Evolutionary conservation across 2,888 invertebrate species (phyloP), one percentile per base, ranked within the genome.

Genomic region (Gasteruption jaculator): DNA sequence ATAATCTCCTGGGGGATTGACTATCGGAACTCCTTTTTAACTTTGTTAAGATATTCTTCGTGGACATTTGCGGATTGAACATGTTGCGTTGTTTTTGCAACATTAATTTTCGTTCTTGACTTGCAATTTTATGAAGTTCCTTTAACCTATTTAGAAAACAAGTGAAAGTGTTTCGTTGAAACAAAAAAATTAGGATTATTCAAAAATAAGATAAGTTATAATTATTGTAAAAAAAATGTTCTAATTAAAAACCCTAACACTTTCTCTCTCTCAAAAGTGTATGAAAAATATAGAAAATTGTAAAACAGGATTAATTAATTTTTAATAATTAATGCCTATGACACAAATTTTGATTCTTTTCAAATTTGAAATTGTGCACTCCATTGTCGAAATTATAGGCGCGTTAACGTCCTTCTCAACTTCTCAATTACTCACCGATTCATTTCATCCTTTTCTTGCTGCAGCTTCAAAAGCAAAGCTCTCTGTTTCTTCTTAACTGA

Each of bases 401-500:
- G n/a, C n/a, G n/a, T n/a, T n/a, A n/a, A n/a, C n/a, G 4, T 26
- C 26, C n/a, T 29, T 24, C 21, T 3, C 14, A 31, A 34, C 38
- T 30, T 27, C 25, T 11, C 15, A 27, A 27, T 24, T n/a, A 48
- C 44, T 60, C 58, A 78, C 79, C 77, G 76, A 64, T 79, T 76
- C 66, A 85, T 81, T 64, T 84, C 82, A 48, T 81, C 79, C 54
- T 80, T 76, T 59, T 85, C 82, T 56, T 82, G 80, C 54, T 83
- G 79, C 47, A 83, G 73, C 61, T 80, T 80, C 43, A 83, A 62
- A 41, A 85, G 65, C 41, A 85, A 71, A 1, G 79, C 82, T 43
- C 84, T 70, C 61, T 85, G 83, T 50, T 81, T 82, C 62, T 84
- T 83, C 53, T 80, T 81, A 18, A 85, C 75, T 2, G 78, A 67